phyloP scores from a whole-genome alignment of 2,113 vertebrate genomes.

The Erythrocercus mccallii region DNA sequence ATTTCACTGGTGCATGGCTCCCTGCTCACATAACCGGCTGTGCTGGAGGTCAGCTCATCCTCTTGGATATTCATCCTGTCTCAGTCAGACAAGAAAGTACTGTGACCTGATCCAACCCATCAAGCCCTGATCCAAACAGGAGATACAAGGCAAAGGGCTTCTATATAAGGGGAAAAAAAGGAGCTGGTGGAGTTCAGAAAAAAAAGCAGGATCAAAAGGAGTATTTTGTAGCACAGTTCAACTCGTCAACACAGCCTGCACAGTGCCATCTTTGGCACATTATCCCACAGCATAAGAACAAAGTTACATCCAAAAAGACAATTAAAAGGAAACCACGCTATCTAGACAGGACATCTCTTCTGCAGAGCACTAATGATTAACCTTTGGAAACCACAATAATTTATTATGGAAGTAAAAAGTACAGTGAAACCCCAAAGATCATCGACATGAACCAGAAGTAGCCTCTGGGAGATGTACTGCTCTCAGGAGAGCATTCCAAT shows the following conservation, averaged over 20 bases:
- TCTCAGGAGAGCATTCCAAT: neutral
- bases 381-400: neutral
- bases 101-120: neutral
- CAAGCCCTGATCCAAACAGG: neutral
- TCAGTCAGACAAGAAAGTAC: neutral
- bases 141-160: constrained; percentile 2
- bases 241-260: neutral
- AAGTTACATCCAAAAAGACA: constrained; percentile 1
- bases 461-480: neutral
- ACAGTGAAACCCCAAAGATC: neutral
- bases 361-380: neutral
- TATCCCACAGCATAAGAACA: neutral
- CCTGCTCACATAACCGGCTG: accelerated
- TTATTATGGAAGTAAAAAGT: neutral
- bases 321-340: constrained; percentile 3
- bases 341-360: constrained; percentile 1
- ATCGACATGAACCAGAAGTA: neutral
- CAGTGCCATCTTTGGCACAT: neutral
- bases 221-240: neutral
- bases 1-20: neutral
- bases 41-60: constrained; percentile 1
- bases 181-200: neutral
- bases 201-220: neutral
- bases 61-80: neutral
- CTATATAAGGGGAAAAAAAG: constrained; percentile 1